phyloP scores from a whole-genome alignment of 2,888 invertebrate genomes.

The Anticlea derivata region DNA sequence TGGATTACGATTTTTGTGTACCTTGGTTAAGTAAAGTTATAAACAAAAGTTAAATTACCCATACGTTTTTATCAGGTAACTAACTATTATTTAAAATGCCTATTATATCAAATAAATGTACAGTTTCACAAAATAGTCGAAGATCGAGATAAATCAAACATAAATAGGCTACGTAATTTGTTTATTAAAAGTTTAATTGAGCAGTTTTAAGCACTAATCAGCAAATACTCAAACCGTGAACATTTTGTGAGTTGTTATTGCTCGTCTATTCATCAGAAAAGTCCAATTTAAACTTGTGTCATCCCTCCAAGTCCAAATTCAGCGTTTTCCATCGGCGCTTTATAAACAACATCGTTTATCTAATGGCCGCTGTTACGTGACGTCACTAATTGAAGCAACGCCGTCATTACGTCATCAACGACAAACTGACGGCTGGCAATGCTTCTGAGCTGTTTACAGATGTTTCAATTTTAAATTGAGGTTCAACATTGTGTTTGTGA shows the following conservation, averaged over 20 bases:
- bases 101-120: too few relatives aligned
- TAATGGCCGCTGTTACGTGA: constrained; percentile 12
- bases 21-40: not conserved
- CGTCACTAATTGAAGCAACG: constrained; percentile 24
- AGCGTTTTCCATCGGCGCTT: constrained; percentile 7
- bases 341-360: constrained; percentile 18
- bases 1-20: not conserved
- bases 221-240: not conserved
- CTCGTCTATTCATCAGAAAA: not conserved
- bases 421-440: constrained; percentile 3
- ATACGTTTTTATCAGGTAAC: too few relatives aligned
- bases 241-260: not conserved
- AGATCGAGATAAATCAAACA: too few relatives aligned
- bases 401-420: constrained; percentile 18
- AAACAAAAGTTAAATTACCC: too few relatives aligned
- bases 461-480: constrained; percentile 11
- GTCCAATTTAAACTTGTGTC: constrained; percentile 19
- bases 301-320: constrained; percentile 4
- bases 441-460: constrained; percentile 11
- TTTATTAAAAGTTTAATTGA: too few relatives aligned
- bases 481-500: constrained; percentile 10
- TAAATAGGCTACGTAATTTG: too few relatives aligned
- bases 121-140: too few relatives aligned
- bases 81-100: too few relatives aligned
- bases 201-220: not conserved